Base-by-base conservation (phyloP, 2,888 invertebrate species). In the Pseudolycoriella hygida region DNA sequence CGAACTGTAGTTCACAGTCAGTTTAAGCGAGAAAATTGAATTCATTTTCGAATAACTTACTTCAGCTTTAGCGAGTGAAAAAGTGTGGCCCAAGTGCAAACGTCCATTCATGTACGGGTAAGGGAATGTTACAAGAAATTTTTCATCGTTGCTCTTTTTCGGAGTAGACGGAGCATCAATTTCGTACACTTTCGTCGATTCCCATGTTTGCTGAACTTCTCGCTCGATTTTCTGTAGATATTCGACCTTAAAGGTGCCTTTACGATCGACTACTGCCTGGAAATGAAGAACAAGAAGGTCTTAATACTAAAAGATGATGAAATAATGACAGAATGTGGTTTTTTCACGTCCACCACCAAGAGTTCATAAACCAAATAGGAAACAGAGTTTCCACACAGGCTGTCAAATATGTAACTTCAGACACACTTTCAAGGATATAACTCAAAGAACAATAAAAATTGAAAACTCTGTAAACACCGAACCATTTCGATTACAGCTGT, bases 31-130 rank as follows among this genome's bases (percentile, higher is more conserved):
- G 6, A 37, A n/a, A n/a, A 14, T 31, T 17, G 17, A 18, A 43
- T 20, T 25, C n/a, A 32, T 3, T 44, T 43, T 17, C 44, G 19
- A 19, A 14, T 10, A 39, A 17, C 62, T 61, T 69, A 86, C 87
- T 70, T 98, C 98, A 61, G 93, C 92, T 70, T 98, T 98, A 8
- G 94, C 90, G 41, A 98, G 61, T 3, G 94, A 87, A 69, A 98
- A 98, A 12, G 92, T 89, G 62, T 98, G 98, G 1, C 98, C 98
- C 52, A 99, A 70, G 73, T 98, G 98, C 45, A 98, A 74, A 40
- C 89, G 77, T 10, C 98, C 98, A 72, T 98, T 98, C 97, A 98
- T 98, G 60, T 99, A 98, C 0, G 98, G 98, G 67, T 80, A 98
- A 1, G 98, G 98, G 68, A 98, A 98, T 2, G 93, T 93, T 31